phyloP scores from a whole-genome alignment of 64 coral and sea anemone genomes.

The Astreopora myriophthalma region DNA sequence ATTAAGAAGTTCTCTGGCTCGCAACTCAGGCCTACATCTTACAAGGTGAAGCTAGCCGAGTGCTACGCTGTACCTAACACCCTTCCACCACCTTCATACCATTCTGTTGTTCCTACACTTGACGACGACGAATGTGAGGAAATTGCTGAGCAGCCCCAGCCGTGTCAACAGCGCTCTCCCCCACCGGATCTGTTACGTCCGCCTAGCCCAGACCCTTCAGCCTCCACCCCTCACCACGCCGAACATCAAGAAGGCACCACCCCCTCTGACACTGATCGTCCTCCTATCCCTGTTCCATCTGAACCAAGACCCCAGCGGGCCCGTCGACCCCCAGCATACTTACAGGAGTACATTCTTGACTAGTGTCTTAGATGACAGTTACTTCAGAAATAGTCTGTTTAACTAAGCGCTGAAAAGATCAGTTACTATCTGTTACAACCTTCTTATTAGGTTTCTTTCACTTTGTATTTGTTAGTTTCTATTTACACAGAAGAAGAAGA shows the following conservation, averaged over 20 bases:
- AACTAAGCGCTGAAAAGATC: not conserved
- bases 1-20: constrained; percentile 62
- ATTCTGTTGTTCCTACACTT: not conserved
- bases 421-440: not conserved
- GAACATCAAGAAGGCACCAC: not conserved
- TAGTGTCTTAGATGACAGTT: not conserved
- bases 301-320: not conserved
- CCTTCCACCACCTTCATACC: not conserved
- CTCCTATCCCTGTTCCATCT: not conserved
- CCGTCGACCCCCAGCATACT: not conserved
- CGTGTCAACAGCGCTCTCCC: not conserved
- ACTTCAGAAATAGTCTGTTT: not conserved
- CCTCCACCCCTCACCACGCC: not conserved
- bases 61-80: constrained; percentile 3
- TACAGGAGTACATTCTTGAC: not conserved
- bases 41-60: constrained; percentile 58
- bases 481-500: too few relatives aligned
- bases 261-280: not conserved
- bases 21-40: constrained; percentile 52
- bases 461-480: too few relatives aligned
- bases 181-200: not conserved
- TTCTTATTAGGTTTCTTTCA: not conserved
- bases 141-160: not conserved
- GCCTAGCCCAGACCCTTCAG: not conserved
- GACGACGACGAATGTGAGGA: not conserved